These are phyloP conservation scores for Amphiduros pacificus DNA, from an alignment of 2,888 invertebrate species.

Conservation along the genomic window DNA sequence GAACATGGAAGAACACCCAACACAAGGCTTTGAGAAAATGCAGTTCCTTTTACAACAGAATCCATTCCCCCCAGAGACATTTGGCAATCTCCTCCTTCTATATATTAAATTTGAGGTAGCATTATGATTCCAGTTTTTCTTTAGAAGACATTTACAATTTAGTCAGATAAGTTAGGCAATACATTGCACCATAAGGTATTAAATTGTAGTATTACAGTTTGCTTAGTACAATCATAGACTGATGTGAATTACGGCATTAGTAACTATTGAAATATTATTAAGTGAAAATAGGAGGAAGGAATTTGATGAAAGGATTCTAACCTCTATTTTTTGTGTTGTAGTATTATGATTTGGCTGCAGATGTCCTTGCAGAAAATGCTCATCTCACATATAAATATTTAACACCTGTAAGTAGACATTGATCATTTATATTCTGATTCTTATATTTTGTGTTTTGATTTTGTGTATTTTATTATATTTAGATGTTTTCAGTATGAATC, in stretches of 20 bases:
- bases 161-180: no score
- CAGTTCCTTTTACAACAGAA: constrained; percentile 93
- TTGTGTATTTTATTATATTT: no score
- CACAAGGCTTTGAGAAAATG: constrained; percentile 91
- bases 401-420: constrained; percentile 80
- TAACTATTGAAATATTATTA: no score
- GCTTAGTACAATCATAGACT: not conserved
- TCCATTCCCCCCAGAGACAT: constrained; percentile 96
- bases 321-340: constrained; percentile 40
- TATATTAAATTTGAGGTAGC: constrained; percentile 89
- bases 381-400: constrained; percentile 94
- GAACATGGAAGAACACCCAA: constrained; percentile 84
- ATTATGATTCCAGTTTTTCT: no score
- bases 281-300: no score
- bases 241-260: no score
- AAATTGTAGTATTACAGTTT: not conserved
- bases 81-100: constrained; percentile 88
- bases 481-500: no score
- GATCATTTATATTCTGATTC: no score
- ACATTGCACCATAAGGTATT: no score
- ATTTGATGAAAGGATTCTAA: no score
- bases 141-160: no score
- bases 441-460: no score
- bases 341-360: constrained; percentile 95
- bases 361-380: constrained; percentile 95